phyloP scores from a whole-genome alignment of 1,140 invertebrate genomes.

The Limonius californicus region DNA sequence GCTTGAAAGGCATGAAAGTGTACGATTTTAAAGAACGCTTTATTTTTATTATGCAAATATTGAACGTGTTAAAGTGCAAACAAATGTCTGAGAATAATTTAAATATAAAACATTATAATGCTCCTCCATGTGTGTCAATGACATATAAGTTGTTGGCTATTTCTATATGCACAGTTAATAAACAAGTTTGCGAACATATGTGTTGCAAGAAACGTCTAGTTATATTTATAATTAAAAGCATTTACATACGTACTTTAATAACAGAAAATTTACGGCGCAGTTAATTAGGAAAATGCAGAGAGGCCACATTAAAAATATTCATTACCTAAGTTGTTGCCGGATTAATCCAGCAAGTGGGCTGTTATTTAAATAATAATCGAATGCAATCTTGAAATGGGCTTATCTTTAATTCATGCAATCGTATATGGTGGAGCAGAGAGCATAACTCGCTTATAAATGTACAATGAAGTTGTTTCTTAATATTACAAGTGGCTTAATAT shows the following conservation, averaged over 20 bases:
- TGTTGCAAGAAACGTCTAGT: background rate
- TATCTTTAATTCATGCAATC: slow-evolving; percentile 19
- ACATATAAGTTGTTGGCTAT: background rate
- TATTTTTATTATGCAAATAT: too few relatives aligned
- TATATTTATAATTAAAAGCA: background rate
- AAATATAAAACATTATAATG: too few relatives aligned
- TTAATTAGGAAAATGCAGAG: background rate
- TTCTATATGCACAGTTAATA: background rate
- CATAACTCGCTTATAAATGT: slow-evolving; percentile 10
- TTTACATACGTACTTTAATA: background rate
- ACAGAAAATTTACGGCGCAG: background rate
- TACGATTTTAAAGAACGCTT: too few relatives aligned
- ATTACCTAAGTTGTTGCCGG: slow-evolving; percentile 2
- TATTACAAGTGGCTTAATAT: slow-evolving; percentile 10
- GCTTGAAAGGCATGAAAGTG: too few relatives aligned
- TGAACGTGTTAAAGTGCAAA: too few relatives aligned
- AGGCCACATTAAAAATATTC: background rate
- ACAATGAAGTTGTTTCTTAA: slow-evolving; percentile 16
- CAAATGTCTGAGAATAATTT: too few relatives aligned
- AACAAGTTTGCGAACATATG: background rate
- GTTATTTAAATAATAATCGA: slow-evolving; percentile 18
- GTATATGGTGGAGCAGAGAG: slow-evolving; percentile 5
- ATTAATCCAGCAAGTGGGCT: slow-evolving; percentile 10
- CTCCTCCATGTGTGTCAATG: background rate
- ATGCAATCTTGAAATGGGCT: slow-evolving; percentile 13